These are phyloP conservation scores for Apoda limacodes DNA, from an alignment of 2,888 invertebrate species.

Conservation along the genomic window DNA sequence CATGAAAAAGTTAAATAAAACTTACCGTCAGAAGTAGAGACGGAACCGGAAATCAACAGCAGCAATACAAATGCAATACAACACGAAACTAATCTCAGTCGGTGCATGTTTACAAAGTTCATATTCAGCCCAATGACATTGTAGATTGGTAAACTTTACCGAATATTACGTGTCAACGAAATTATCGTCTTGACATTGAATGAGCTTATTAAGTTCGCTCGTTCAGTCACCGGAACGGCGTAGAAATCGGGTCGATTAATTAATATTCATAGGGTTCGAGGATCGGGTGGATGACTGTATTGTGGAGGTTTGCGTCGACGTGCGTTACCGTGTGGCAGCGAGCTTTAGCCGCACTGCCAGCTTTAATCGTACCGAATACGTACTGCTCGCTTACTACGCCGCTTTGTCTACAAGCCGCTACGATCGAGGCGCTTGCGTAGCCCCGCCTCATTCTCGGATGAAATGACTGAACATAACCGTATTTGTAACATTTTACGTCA, in stretches of 20 bases:
- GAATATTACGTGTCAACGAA: constrained; percentile 38
- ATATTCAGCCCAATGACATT: constrained; percentile 48
- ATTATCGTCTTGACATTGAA: constrained; percentile 41
- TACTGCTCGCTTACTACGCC: constrained; percentile 29
- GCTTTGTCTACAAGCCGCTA: constrained; percentile 33
- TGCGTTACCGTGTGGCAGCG: constrained; percentile 26
- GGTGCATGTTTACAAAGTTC: constrained; percentile 48
- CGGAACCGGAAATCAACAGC: constrained; percentile 38
- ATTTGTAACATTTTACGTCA: constrained; percentile 71
- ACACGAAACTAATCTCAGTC: constrained; percentile 38
- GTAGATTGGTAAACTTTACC: constrained; percentile 42
- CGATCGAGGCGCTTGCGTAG: constrained; percentile 60
- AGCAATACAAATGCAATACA: constrained; percentile 38
- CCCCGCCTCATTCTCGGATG: constrained; percentile 60
- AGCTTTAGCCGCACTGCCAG: constrained; percentile 30
- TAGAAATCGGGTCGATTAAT: constrained; percentile 46
- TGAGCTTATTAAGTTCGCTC: constrained; percentile 40
- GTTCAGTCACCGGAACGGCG: constrained; percentile 44
- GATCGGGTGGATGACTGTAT: constrained; percentile 28
- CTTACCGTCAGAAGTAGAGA: constrained; percentile 55
- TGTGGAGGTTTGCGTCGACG: constrained; percentile 22
- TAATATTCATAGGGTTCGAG: constrained; percentile 45
- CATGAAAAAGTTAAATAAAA: no score
- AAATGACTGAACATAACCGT: constrained; percentile 68
- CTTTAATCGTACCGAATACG: constrained; percentile 39